Evolutionary conservation across 2,113 vertebrate genomes (phyloP), one percentile per base, ranked within the genome.

Genomic region (Pogonocichla stellata): DNA sequence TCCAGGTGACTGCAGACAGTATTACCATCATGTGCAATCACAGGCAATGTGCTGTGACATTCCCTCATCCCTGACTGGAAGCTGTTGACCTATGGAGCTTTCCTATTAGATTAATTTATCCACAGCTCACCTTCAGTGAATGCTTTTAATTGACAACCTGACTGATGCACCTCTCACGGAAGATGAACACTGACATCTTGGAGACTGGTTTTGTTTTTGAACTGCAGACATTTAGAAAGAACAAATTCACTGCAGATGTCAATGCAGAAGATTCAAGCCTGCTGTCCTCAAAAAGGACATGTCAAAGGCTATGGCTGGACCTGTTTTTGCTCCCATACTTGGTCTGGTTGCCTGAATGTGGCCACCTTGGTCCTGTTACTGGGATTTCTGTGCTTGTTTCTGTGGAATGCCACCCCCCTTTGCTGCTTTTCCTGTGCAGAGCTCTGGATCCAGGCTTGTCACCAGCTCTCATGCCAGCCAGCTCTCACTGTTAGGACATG

Each of bases 31-130:
- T 23, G 53, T 57, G 74, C 95, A 75, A 36, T 40, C 92, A 51
- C 50, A 31, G 57, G 66, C 66, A 65, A 75, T 65, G 85, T 23
- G 53, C 81, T 85, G 66, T 79, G 95, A 95, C 74, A 38, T 88
- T 61, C 62, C 28, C 69, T 40, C 2, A 2, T 51, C 40, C 87
- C 48, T 80, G 74, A 45, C 57, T 90, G 85, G 48, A 85, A 93
- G 42, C 54, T 69, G 40, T 45, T 95, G 92, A 94, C 90, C 92
- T 92, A 73, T 86, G 85, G 58, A 94, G 82, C 90, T 93, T 93
- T 96, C 92, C 42, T 53, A 34, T 80, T 90, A 80, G 74, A 90
- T 95, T 95, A 90, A 93, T 90, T 90, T 90, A 72, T 65, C 45
- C 33, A 28, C 62, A 45, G 45, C 54, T 90, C 66, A 90, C 90